A percentile compares a stretch with the other conserved stretches of the same genome.
Conservation (phyloP, 37 sponge, comb jelly and placozoan genomes). For the Halisarca cf. caerulea region DNA sequence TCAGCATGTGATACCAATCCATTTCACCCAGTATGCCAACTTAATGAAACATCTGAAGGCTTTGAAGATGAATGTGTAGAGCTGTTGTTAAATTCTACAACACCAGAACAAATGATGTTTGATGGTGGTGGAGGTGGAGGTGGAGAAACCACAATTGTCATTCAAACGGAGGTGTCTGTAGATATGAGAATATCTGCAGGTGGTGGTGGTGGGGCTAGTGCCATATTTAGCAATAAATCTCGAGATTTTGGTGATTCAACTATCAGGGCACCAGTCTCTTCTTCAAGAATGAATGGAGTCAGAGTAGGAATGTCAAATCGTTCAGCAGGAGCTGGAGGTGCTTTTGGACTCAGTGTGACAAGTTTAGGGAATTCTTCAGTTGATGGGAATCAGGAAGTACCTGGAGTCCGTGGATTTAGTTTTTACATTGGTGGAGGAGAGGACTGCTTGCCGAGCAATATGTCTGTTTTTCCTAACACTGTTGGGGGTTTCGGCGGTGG, state of each 20-base stretch:
- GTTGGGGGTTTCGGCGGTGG: conserved; percentile 10
- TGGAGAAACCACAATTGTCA: conserved; percentile 44
- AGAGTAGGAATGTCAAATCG: background rate
- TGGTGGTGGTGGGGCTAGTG: conserved; percentile 57
- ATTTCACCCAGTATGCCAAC: conserved; percentile 10
- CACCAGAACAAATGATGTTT: background rate
- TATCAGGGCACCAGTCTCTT: too few species aligned
- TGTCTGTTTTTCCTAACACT: background rate
- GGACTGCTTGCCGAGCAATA: background rate
- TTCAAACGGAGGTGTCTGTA: background rate
- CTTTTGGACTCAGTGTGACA: background rate
- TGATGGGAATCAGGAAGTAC: background rate
- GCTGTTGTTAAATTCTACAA: background rate
- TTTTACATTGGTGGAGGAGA: background rate
- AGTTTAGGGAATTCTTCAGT: background rate
- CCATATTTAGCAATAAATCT: background rate
- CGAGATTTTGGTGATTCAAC: too few species aligned
- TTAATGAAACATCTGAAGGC: background rate
- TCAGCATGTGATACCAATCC: conserved; percentile 44
- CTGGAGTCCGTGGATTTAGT: background rate
- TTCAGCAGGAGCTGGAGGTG: conserved; percentile 13
- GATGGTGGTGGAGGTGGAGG: conserved; percentile 65
- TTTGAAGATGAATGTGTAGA: conserved; percentile 5
- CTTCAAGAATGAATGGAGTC: background rate
- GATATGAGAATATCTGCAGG: conserved; percentile 10